Base-by-base conservation (phyloP, 2,888 invertebrate genomes). In the Incurvaria masculella region DNA sequence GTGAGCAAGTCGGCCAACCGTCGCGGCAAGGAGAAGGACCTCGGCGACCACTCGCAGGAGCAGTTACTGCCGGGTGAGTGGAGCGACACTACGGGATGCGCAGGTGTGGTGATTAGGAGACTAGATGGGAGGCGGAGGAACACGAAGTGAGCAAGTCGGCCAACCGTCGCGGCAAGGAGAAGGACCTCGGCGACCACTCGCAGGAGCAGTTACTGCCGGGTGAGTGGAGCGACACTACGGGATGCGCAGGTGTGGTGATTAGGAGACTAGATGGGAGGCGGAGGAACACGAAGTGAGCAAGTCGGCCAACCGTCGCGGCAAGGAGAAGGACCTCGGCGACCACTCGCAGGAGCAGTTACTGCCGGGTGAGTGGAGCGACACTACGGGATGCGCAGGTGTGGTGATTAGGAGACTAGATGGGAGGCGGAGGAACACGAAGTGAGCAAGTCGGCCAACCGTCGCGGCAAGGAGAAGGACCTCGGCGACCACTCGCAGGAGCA, bases 41-140 rank as follows among this genome's bases (percentile, higher is more conserved):
- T 61, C n/a, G 63, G 64, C 1, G 69, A 71, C 21, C 64, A 69
- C 0, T 62, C 69, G 0, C 33, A 33, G 11, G 65, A 79, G 51
- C 66, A 71, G 53, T 62, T 79, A 0, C 58, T 80, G 0, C 69
- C 78, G 0, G 69, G 62, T 18, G n/a, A n/a, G n/a, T n/a, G n/a
- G n/a, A n/a, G n/a, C n/a, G n/a, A n/a, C n/a, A n/a, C n/a, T n/a
- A n/a, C n/a, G n/a, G n/a, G n/a, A n/a, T n/a, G n/a, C n/a, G n/a
- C n/a, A n/a, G n/a, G n/a, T n/a, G n/a, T n/a, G n/a, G n/a, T n/a
- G 79, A 79, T 4, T 69, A 83, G 20, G 78, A 80, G 62, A 74
- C 63, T 50, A 79, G 63, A 0, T 75, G 64, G 58, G 79, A 79
- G 59, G 69, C 79, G 10, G 66, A 69, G 56, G 79, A 79, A 57